These are phyloP conservation scores for Cariama cristata DNA, from an alignment of 2,113 vertebrate species.

Conservation along the genomic window DNA sequence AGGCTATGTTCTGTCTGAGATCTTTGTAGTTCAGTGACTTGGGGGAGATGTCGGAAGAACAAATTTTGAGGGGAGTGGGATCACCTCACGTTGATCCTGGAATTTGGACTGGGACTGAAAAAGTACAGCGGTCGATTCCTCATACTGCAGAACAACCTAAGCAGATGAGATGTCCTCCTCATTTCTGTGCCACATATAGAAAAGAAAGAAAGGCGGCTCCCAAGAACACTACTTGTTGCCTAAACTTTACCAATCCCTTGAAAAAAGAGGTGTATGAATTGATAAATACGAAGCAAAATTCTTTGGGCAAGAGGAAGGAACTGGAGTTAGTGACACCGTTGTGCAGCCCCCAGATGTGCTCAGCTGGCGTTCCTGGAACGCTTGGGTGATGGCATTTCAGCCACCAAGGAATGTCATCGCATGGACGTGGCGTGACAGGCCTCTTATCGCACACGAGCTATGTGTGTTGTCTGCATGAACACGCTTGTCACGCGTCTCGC, in stretches of 20 bases:
- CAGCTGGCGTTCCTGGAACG: background rate
- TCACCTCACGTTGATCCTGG: background rate
- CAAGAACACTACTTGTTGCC: background rate
- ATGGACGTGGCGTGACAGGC: background rate
- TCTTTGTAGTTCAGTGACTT: background rate
- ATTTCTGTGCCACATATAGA: background rate
- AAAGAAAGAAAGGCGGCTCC: background rate
- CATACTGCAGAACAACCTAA: background rate
- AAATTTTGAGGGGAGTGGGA: background rate
- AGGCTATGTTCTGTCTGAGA: background rate
- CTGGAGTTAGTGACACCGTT: background rate
- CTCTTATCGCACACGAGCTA: background rate
- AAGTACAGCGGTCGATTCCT: background rate
- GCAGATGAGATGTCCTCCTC: accelerated
- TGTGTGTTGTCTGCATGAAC: background rate
- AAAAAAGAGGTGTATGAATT: background rate
- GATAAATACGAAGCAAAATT: background rate
- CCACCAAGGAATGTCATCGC: background rate
- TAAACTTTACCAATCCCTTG: background rate
- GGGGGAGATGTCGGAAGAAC: background rate
- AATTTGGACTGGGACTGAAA: background rate
- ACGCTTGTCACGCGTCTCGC: background rate
- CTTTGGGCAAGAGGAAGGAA: background rate
- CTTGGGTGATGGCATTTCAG: background rate
- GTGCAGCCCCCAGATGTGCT: background rate